Conservation (phyloP, 2,888 invertebrate genomes). For the Idaea aversata region DNA sequence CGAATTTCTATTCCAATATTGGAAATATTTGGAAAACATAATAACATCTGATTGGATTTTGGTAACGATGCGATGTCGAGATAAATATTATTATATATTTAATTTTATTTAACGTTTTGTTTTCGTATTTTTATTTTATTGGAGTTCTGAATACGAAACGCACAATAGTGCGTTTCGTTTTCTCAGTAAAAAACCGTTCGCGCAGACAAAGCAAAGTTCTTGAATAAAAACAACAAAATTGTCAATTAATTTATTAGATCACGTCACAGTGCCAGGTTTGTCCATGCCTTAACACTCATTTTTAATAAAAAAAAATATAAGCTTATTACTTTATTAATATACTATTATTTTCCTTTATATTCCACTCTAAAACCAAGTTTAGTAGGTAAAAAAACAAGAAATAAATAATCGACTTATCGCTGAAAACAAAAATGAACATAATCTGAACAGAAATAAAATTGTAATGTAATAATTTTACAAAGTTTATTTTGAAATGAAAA, state of each 20-base stretch:
- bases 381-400: not conserved
- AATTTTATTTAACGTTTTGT: not conserved
- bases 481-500: conserved; percentile 12
- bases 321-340: not conserved
- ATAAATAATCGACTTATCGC: not conserved
- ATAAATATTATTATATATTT: not conserved
- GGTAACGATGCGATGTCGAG: conserved; percentile 2
- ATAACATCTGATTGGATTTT: not conserved
- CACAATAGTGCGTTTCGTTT: no score
- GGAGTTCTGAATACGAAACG: no score
- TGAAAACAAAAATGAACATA: not conserved
- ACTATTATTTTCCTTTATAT: not conserved
- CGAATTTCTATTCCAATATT: conserved; percentile 1
- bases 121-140: not conserved
- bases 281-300: no score
- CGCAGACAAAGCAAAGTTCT: no score
- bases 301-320: no score
- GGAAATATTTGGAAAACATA: not conserved
- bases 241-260: no score
- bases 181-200: no score
- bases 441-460: conserved; percentile 1
- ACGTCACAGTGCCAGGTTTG: no score
- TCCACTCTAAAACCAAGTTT: not conserved
- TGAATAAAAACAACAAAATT: no score
- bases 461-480: conserved; percentile 1